Conservation (phyloP, 2,113 vertebrate species). For the Thamnophis sirtalis region DNA sequence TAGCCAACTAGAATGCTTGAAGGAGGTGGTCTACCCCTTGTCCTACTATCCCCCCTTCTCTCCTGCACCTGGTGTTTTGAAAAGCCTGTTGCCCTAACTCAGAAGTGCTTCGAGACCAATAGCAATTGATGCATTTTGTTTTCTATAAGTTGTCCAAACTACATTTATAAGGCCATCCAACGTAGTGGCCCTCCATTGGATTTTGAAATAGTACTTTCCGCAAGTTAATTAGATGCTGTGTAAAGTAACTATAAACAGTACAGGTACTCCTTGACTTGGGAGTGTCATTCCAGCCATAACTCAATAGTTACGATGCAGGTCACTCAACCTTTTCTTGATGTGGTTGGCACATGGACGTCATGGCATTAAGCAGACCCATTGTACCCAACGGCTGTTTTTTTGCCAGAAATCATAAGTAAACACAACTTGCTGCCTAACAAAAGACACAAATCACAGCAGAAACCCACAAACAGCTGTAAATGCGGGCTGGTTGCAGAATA, state of each 20-base stretch:
- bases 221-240: neutral
- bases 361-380: neutral
- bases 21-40: neutral
- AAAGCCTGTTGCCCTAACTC: neutral
- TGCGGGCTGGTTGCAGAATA: neutral
- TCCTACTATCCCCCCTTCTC: neutral
- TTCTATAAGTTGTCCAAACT: neutral
- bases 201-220: neutral
- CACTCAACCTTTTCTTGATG: neutral
- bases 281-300: neutral
- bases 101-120: neutral
- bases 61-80: neutral
- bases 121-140: neutral
- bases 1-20: neutral
- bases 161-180: neutral
- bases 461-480: neutral
- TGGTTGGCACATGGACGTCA: neutral
- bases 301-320: neutral
- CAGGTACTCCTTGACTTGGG: neutral
- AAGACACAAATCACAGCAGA: neutral
- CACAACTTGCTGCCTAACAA: neutral
- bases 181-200: neutral
- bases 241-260: neutral
- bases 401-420: neutral
- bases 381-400: neutral